These are phyloP conservation scores for Chrysochloris asiatica DNA, from an alignment of 2,113 vertebrate species.

Conservation along the genomic window DNA sequence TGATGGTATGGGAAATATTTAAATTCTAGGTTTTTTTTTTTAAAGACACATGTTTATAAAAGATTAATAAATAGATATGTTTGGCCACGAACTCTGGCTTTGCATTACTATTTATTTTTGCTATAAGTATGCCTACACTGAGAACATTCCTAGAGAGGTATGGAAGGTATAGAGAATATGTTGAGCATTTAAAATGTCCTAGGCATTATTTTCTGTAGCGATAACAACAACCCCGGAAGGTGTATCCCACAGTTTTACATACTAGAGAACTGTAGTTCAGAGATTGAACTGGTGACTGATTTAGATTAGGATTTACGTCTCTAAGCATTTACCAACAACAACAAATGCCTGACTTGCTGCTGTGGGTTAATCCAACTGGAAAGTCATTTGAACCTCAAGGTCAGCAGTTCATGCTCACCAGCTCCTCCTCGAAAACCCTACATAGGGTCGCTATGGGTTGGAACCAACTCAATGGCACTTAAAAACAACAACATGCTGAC, in stretches of 20 bases:
- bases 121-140: neutral
- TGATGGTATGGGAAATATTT: slow-evolving; percentile 85
- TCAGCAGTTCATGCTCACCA: no score
- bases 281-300: slow-evolving; percentile 7
- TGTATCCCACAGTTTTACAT: neutral
- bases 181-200: slow-evolving; percentile 38
- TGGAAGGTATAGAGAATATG: neutral
- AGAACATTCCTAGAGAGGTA: slow-evolving; percentile 26
- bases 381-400: no score
- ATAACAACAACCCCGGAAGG: slow-evolving; percentile 12
- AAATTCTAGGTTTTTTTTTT: slow-evolving; percentile 84
- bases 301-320: neutral
- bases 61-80: slow-evolving; percentile 91
- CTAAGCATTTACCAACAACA: no score
- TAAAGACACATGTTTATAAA: slow-evolving; percentile 88
- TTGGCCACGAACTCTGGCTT: slow-evolving; percentile 81
- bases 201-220: slow-evolving; percentile 42
- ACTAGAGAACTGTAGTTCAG: slow-evolving; percentile 36
- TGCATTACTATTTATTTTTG: slow-evolving; percentile 55
- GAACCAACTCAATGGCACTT: no score
- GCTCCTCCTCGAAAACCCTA: no score
- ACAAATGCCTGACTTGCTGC: no score
- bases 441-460: no score
- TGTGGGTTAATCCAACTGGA: no score
- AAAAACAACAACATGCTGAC: no score